Percentiles rank a stretch among this genome's conserved stretches.
phyloP scores from a whole-genome alignment of 1,140 invertebrate genomes.

The Scaptomyza montana region DNA sequence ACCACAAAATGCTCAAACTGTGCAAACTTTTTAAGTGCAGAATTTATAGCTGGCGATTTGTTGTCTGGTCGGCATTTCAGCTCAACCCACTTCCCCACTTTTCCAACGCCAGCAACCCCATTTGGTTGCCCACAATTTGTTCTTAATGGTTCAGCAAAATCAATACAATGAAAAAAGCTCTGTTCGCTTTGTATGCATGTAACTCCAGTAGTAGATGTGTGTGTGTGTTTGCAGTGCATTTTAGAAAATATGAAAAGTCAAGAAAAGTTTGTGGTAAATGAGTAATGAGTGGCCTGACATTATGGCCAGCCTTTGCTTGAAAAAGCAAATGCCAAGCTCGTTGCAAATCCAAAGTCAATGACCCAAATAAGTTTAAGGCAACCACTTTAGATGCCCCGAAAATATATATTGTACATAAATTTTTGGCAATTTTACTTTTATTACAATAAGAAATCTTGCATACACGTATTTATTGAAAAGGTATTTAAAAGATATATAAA shows the following conservation, averaged over 20 bases:
- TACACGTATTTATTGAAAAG: no score
- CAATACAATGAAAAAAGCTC: slow-evolving; percentile 61
- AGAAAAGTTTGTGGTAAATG: slow-evolving; percentile 76
- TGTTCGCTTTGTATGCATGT: slow-evolving; percentile 7
- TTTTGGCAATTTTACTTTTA: no score
- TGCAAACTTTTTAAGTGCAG: slow-evolving; percentile 77
- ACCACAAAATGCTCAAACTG: slow-evolving; percentile 51
- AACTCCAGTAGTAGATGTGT: slow-evolving; percentile 18
- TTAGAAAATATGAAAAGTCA: slow-evolving; percentile 80
- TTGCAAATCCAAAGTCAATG: slow-evolving; percentile 14
- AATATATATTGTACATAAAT: no score
- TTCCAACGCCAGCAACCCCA: background rate
- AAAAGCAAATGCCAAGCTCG: slow-evolving; percentile 22
- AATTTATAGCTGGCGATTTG: slow-evolving; percentile 76
- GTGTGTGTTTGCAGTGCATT: slow-evolving; percentile 56
- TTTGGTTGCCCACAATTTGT: slow-evolving; percentile 39
- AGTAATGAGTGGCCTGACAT: slow-evolving; percentile 74
- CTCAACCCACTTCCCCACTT: background rate
- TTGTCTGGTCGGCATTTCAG: slow-evolving; percentile 58
- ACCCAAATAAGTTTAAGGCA: slow-evolving; percentile 17
- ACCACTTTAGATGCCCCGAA: slow-evolving; percentile 6
- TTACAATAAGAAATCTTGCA: no score
- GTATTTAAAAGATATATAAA: no score
- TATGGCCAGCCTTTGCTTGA: slow-evolving; percentile 31
- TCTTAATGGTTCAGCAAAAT: slow-evolving; percentile 71